A percentile compares a stretch with the other conserved stretches of the same genome.
Evolutionary conservation across 2,888 invertebrate genomes (phyloP).

Genomic region (Corythucha ciliata): DNA sequence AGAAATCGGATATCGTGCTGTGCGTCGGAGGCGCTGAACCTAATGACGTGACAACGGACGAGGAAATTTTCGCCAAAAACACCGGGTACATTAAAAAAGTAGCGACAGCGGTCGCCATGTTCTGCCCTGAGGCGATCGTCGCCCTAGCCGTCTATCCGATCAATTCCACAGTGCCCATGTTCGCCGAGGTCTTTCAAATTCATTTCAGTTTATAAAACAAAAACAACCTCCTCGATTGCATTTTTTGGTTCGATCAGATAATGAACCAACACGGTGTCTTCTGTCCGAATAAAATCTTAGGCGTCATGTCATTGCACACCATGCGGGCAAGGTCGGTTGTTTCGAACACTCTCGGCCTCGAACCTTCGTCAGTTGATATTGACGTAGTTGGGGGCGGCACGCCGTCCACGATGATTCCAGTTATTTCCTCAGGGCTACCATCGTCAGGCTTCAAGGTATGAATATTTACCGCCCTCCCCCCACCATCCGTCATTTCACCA

Average conservation of each 20-base stretch:
- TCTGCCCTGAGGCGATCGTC: constrained; percentile 27
- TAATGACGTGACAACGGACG: constrained; percentile 7
- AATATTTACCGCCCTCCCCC: constrained; percentile 4
- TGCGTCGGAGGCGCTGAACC: constrained; percentile 18
- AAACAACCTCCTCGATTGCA: background rate
- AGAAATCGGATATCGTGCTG: constrained; percentile 30
- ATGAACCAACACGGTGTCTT: constrained; percentile 22
- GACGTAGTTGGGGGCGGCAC: constrained; percentile 29
- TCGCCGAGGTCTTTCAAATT: constrained; percentile 24
- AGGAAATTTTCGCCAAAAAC: constrained; percentile 27
- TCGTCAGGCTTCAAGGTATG: constrained; percentile 8
- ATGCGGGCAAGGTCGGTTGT: constrained; percentile 23
- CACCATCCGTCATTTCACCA: background rate
- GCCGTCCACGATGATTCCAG: constrained; percentile 28
- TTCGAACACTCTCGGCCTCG: constrained; percentile 21
- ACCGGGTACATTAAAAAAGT: constrained; percentile 15
- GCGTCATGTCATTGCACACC: constrained; percentile 19
- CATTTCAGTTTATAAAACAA: no score
- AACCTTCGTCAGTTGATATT: constrained; percentile 22
- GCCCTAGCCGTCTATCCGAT: constrained; percentile 34
- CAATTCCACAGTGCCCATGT: constrained; percentile 36
- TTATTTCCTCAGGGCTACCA: constrained; percentile 19
- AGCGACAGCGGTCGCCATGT: constrained; percentile 21
- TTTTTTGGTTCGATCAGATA: constrained; percentile 6
- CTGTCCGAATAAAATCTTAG: constrained; percentile 25